Evolutionary conservation across 2,797 vertebrate species (phyloP), one percentile per base, ranked within the genome.

Genomic region (Girardinus metallicus): DNA sequence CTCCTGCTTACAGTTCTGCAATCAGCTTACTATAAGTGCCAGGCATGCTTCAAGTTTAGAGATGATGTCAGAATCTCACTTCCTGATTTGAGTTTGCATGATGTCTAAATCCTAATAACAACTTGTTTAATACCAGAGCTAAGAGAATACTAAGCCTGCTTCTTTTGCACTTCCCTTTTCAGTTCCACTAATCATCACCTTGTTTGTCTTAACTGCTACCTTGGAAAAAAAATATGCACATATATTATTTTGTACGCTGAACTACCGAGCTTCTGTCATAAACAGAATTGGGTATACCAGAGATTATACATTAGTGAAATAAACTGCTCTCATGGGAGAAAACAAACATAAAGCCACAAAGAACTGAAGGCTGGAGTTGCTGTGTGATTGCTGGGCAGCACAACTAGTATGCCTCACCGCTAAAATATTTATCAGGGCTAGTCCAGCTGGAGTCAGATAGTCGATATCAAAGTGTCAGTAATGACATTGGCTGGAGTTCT

Each of bases 351-450:
- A 75, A 39, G 75, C 55, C 43, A 79, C 10, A 62, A 68, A 29
- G 39, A 51, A 71, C 71, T 1, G 1, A 74, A 31, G 15, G 41
- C 16, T 77, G 70, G 66, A 83, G 74, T 84, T 74, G 72, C 74
- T 43, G 64, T 31, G 57, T 75, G 71, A 18, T 5, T 78, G 57
- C 57, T 21, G 18, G 49, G 62, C 41, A 26, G 55, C 31, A 88
- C 79, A 91, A 93, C 89, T 53, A 15, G 92, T 76, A 64, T 75
- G 72, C 51, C 79, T 71, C 41, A 0, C 1, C 80, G 77, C 76
- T 93, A 72, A 93, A 93, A 93, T 89, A 91, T 89, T 91, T 82
- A 94, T 51, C 78, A 89, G 82, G 74, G 76, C 68, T n/a, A 51
- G 68, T 86, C 72, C 83, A 74, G 80, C 77, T 86, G 75, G 74